phyloP scores from a whole-genome alignment of 2,797 vertebrate genomes.

The Myotis pilosus region DNA sequence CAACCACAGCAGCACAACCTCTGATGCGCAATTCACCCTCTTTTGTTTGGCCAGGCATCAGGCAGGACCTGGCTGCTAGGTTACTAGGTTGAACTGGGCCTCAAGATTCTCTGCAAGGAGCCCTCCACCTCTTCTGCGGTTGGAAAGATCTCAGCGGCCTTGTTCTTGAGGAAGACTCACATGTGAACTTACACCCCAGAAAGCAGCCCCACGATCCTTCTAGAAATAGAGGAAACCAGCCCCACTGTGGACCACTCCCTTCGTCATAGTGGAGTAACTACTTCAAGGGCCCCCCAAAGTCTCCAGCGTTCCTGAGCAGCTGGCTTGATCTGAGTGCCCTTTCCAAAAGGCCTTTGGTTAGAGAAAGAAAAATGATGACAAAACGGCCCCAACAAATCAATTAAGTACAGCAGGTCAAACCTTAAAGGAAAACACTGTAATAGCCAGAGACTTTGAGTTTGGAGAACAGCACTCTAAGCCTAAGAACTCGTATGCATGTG shows the following conservation, averaged over 20 bases:
- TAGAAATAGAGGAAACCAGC: neutral
- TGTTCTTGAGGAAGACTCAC: neutral
- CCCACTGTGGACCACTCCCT: rapidly evolving
- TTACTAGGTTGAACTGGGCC: neutral
- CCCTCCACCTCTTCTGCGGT: no score
- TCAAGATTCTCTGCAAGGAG: neutral
- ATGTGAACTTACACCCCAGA: neutral
- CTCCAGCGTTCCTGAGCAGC: neutral
- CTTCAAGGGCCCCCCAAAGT: neutral
- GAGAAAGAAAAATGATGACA: neutral
- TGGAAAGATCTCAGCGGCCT: neutral
- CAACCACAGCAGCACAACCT: no score
- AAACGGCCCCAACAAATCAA: neutral
- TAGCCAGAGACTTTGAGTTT: neutral
- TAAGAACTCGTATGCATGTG: neutral
- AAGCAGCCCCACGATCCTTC: neutral
- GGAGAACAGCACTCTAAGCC: neutral
- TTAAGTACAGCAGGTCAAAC: neutral
- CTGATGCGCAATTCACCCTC: neutral
- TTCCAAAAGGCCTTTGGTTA: neutral
- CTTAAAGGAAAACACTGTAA: neutral
- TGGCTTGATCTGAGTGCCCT: neutral
- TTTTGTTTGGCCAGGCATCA: neutral
- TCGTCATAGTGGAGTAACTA: no score
- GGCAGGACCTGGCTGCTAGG: neutral